phyloP scores from a whole-genome alignment of 2,797 vertebrate species.

The Diglossa cyanea region DNA sequence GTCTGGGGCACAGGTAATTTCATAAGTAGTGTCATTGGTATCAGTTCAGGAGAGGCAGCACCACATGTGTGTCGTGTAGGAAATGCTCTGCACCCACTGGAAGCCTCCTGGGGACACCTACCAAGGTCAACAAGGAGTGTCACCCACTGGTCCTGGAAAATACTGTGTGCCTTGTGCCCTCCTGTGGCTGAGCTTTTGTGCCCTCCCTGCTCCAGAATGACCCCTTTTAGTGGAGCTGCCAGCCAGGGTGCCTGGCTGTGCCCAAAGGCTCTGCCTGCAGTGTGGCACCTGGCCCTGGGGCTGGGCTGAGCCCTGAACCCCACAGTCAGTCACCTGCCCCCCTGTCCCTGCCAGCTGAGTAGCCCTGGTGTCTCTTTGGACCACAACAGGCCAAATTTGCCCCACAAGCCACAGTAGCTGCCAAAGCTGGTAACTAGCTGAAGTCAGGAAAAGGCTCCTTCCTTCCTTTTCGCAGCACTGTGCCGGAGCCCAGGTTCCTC shows the following conservation, averaged over 20 bases:
- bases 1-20: background rate
- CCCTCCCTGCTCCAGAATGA: background rate
- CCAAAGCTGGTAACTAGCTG: background rate
- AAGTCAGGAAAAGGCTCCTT: background rate
- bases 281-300: background rate
- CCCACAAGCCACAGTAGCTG: background rate
- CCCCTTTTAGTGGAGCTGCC: background rate
- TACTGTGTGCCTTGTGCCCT: background rate
- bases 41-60: background rate
- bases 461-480: background rate
- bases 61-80: background rate
- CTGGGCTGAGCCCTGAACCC: background rate
- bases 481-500: rapidly evolving
- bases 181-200: background rate
- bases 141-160: background rate
- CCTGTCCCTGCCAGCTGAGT: background rate
- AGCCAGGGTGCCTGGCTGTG: background rate
- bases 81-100: background rate
- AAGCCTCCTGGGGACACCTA: background rate
- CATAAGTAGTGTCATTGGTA: background rate
- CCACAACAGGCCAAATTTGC: rapidly evolving
- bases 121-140: background rate
- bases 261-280: no score
- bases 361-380: rapidly evolving
- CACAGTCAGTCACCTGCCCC: rapidly evolving